phyloP scores from a whole-genome alignment of 2,797 vertebrate species.

The Anomalospiza imberbis region DNA sequence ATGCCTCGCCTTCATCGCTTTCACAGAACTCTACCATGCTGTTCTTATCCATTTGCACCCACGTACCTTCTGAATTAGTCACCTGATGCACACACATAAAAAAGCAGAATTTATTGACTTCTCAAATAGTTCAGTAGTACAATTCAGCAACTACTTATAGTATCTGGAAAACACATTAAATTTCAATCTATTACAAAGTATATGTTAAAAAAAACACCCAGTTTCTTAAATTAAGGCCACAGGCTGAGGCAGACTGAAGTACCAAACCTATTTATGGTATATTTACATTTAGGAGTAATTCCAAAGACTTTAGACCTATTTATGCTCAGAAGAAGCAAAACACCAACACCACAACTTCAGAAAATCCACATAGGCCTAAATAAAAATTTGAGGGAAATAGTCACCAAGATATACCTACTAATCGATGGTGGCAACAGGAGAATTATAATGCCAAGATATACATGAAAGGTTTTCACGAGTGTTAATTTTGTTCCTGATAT shows the following conservation, averaged over 20 bases:
- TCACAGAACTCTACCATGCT: conserved; percentile 99
- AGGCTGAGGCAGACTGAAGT: conserved; percentile 65
- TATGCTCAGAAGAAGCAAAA: conserved; percentile 28
- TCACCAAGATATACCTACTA: background rate
- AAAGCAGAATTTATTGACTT: conserved; percentile 67
- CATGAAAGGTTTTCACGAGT: background rate
- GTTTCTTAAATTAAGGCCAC: conserved; percentile 76
- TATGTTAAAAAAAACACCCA: background rate
- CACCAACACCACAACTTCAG: background rate
- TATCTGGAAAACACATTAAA: conserved; percentile 33
- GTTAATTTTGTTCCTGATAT: conserved; percentile 58
- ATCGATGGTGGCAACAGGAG: conserved; percentile 12
- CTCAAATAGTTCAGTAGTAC: background rate
- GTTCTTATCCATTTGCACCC: conserved; percentile 99
- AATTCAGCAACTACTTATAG: conserved; percentile 54
- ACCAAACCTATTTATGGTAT: conserved; percentile 4
- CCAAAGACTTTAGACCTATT: background rate
- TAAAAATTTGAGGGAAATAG: background rate
- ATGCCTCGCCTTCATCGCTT: conserved; percentile 98
- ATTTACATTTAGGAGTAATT: conserved; percentile 1
- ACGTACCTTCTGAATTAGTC: conserved; percentile 95
- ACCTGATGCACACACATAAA: conserved; percentile 86
- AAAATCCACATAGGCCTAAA: background rate
- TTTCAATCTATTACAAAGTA: conserved; percentile 18
- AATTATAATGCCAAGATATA: background rate